Conservation (phyloP, 2,113 vertebrate species). For the Sinocyclocheilus rhinocerous region DNA sequence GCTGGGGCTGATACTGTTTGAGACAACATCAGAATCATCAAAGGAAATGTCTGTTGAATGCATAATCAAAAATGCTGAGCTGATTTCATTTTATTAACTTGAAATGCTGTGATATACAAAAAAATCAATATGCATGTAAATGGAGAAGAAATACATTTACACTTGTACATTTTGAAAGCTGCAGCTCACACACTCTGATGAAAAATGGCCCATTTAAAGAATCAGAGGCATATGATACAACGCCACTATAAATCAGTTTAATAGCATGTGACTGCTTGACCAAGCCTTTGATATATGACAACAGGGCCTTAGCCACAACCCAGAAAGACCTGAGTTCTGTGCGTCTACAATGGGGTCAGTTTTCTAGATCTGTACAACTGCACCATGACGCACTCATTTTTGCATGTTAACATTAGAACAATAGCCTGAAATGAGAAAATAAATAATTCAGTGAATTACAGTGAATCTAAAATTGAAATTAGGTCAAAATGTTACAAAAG, state of each 20-base stretch:
- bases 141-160: slow-evolving; percentile 32
- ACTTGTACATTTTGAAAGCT: slow-evolving; percentile 24
- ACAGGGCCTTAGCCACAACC: slow-evolving; percentile 13
- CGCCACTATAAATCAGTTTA: slow-evolving; percentile 42
- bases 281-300: slow-evolving; percentile 34
- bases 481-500: slow-evolving; percentile 4
- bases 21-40: slow-evolving; percentile 36
- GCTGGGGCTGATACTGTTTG: slow-evolving; percentile 35
- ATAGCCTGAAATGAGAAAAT: neutral
- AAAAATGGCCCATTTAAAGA: slow-evolving; percentile 35
- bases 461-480: neutral
- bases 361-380: neutral
- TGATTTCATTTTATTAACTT: slow-evolving; percentile 28
- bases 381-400: neutral
- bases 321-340: neutral
- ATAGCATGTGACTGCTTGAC: slow-evolving; percentile 46
- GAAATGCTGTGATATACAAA: slow-evolving; percentile 9
- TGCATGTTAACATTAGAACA: neutral
- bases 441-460: slow-evolving; percentile 4
- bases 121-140: slow-evolving; percentile 42
- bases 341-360: neutral
- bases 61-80: slow-evolving; percentile 23
- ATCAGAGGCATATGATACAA: slow-evolving; percentile 33
- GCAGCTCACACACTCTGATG: neutral
- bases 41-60: slow-evolving; percentile 38